Evolutionary conservation across 2,888 invertebrate species (phyloP).

Genomic region (Eristalinus sepulchralis): DNA sequence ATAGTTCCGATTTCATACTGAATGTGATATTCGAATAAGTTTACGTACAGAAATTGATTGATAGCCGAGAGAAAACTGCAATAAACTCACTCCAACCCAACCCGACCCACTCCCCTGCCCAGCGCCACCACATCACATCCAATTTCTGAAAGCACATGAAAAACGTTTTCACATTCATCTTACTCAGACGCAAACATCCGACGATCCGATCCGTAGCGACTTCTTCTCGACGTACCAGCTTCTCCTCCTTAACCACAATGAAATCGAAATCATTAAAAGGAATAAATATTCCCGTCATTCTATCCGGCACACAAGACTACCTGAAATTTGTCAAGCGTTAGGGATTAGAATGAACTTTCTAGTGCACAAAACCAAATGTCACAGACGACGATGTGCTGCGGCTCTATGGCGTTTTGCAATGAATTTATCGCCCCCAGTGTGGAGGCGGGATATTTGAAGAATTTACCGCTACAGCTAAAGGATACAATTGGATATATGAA

Average conservation of each 20-base stretch:
- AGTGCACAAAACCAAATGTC: constrained; percentile 56
- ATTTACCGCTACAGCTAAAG: constrained; percentile 59
- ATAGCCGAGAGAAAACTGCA: background rate
- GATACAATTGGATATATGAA: constrained; percentile 67
- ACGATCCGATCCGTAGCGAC: background rate
- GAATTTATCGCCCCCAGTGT: constrained; percentile 29
- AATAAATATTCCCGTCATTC: constrained; percentile 35
- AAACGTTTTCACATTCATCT: background rate
- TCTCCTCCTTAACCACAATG: background rate
- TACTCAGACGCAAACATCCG: background rate
- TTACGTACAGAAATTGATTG: background rate
- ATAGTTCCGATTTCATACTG: background rate
- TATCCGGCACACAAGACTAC: background rate
- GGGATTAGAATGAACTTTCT: constrained; percentile 61
- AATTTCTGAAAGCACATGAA: background rate
- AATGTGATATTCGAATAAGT: background rate
- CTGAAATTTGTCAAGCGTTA: constrained; percentile 51
- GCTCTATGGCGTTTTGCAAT: constrained; percentile 33
- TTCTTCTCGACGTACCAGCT: too few relatives aligned
- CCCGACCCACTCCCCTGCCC: background rate
- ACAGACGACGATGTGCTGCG: constrained; percentile 41
- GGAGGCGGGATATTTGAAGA: constrained; percentile 58
- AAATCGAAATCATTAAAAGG: constrained; percentile 43
- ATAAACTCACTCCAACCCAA: too few relatives aligned
- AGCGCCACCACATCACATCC: background rate